Evolutionary conservation across 2,888 invertebrate genomes (phyloP).

Genomic region (Crocallis elinguaria): DNA sequence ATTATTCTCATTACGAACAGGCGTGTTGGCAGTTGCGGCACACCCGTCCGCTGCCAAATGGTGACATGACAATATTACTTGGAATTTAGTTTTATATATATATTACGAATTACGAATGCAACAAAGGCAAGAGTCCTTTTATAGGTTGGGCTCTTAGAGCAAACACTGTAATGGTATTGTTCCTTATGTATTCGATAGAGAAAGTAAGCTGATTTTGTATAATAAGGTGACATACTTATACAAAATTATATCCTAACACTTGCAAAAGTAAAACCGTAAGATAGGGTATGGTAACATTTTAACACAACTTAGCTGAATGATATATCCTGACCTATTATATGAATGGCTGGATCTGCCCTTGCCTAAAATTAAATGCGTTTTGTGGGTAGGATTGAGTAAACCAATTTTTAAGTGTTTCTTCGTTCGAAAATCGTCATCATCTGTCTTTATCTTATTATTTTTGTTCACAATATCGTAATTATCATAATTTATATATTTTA

Average conservation of each 20-base stretch:
- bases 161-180: constrained; percentile 2
- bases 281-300: no score
- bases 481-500: no score
- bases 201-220: background rate
- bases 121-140: constrained; percentile 36
- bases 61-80: constrained; percentile 58
- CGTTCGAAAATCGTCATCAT: no score
- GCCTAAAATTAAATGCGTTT: no score
- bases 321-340: no score
- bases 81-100: constrained; percentile 45
- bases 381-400: no score
- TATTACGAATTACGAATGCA: constrained; percentile 38
- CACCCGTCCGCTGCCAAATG: constrained; percentile 55
- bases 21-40: constrained; percentile 64
- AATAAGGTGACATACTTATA: background rate
- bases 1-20: constrained; percentile 75
- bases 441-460: no score
- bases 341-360: no score
- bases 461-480: no score
- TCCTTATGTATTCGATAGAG: constrained; percentile 1
- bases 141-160: constrained; percentile 20
- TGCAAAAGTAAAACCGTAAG: background rate
- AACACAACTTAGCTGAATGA: no score
- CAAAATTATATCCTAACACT: constrained; percentile 1
- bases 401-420: no score